Evolutionary conservation across 35 echinoderm and acorn worm species (phyloP).

Genomic region (Diadema setosum): DNA sequence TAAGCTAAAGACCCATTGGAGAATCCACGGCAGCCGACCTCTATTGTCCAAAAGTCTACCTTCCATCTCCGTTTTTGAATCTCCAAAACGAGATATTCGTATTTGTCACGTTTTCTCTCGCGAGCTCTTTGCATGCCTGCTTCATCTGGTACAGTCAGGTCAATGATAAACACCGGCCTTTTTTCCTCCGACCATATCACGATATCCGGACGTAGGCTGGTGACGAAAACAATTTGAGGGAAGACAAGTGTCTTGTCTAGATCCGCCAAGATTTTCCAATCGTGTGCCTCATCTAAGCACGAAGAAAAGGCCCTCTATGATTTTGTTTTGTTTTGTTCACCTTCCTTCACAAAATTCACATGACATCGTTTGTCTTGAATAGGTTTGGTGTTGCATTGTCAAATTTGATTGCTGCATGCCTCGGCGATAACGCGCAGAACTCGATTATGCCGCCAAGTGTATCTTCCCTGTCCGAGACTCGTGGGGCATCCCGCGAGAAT

Average conservation of each 20-base stretch:
- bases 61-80: not conserved
- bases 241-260: not conserved
- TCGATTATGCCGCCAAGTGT: not conserved
- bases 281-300: not conserved
- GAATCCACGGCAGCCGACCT: not conserved
- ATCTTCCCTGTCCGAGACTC: not conserved
- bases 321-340: not conserved
- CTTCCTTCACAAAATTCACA: not conserved
- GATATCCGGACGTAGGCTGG: no score
- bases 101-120: not conserved
- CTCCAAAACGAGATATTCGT: not conserved
- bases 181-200: not conserved
- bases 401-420: not conserved
- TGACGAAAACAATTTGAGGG: not conserved
- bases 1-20: not conserved
- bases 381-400: not conserved
- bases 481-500: not conserved
- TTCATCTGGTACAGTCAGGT: not conserved
- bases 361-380: not conserved
- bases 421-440: not conserved
- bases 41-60: not conserved
- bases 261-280: not conserved
- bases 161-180: not conserved
- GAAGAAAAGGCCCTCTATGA: not conserved
- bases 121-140: not conserved